Evolutionary conservation across 2,888 invertebrate genomes (phyloP), one percentile per base, ranked within the genome.

Genomic region (Tortricodes alternella): DNA sequence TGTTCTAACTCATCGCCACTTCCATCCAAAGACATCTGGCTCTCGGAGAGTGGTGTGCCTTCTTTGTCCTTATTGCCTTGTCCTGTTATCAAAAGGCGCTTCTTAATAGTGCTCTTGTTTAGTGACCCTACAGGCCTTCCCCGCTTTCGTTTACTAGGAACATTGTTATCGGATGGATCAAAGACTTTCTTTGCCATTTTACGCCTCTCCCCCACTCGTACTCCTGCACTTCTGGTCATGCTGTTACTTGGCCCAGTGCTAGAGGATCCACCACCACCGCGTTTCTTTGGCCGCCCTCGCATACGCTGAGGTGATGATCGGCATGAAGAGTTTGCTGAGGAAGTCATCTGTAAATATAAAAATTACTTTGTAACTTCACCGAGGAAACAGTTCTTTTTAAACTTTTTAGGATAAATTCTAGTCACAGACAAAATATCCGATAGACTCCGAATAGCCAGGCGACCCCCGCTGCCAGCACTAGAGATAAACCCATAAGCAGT

Each of bases 151-250:
- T 93, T 93, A 65, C 92, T 92, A 7, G 96, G 95, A 29, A 95
- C 85, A 80, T 96, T 95, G 64, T 94, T 95, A 70, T 96, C 96
- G 0, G 96, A 96, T 2, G 96, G 96, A 82, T 96, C 96, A 74
- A 96, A 96, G 0, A 96, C 96, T 76, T 95, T 95, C 74, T 95
- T 96, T 0, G 96, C 96, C 91, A 95, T 94, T 93, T 95, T 93
- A 50, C 93, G 83, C 61, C 93, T 80, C 66, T 93, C 93, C 6
- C 93, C 93, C 15, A 93, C 92, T 27, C 93, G 84, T 5, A 92
- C 87, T 11, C 75, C 87, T 3, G 86, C 78, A 70, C 78, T 85
- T 46, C 85, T 69, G 21, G 76, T 80, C 3, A 73, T 68, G 53
- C 67, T 80, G 43, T 71, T 71, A 46, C 76, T 78, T 11, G 73